Percentiles rank a stretch among this genome's conserved stretches.
Evolutionary conservation across 2,797 vertebrate genomes (phyloP).

Genomic region (Epinephelus awoara): DNA sequence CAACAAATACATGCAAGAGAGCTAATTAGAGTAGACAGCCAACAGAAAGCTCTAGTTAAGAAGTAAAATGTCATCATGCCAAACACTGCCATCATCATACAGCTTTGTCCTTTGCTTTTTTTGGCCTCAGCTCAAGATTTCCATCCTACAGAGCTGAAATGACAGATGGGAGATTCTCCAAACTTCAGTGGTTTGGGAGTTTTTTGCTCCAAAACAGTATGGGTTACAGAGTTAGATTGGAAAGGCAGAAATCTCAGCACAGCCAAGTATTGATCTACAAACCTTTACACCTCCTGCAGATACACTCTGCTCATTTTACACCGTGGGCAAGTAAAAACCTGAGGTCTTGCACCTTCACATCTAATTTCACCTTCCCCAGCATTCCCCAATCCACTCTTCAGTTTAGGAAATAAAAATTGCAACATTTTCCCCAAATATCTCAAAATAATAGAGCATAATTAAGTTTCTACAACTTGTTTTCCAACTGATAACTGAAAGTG

Average conservation of each 20-base stretch:
- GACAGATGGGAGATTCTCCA: slow-evolving; percentile 34
- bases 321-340: background rate
- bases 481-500: too few species aligned
- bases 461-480: too few species aligned
- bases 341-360: slow-evolving; percentile 3
- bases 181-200: slow-evolving; percentile 1
- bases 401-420: too few species aligned
- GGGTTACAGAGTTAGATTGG: slow-evolving; percentile 2
- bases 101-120: slow-evolving; percentile 13
- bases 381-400: too few species aligned
- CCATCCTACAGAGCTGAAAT: slow-evolving; percentile 16
- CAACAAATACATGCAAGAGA: background rate
- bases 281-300: too few species aligned
- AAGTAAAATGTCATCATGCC: slow-evolving; percentile 5
- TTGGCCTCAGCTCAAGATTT: slow-evolving; percentile 13
- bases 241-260: background rate
- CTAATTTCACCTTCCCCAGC: too few species aligned
- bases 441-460: too few species aligned
- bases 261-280: too few species aligned
- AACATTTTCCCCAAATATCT: too few species aligned
- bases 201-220: slow-evolving; percentile 12
- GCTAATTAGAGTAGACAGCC: slow-evolving; percentile 10
- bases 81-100: background rate
- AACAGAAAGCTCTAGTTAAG: background rate
- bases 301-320: background rate